Evolutionary conservation across 2,888 invertebrate genomes (phyloP).

Genomic region (Aphidius colemani): DNA sequence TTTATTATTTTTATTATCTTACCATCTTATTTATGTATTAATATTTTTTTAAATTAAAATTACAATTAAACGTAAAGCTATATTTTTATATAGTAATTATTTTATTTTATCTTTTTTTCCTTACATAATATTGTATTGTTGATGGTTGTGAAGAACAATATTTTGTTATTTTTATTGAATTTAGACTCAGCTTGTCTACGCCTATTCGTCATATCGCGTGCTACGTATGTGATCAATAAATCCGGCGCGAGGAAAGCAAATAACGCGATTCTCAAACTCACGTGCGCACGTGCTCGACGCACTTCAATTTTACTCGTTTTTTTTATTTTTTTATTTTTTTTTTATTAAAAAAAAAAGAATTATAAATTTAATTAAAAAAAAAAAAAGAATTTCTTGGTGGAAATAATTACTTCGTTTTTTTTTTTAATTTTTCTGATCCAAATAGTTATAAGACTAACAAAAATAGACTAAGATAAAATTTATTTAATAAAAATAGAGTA

Average conservation of each 20-base stretch:
- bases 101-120: not conserved
- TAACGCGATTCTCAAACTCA: conserved; percentile 29
- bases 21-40: conserved; percentile 2
- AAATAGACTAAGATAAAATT: no score
- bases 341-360: not conserved
- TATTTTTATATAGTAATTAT: conserved; percentile 4
- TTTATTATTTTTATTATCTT: conserved; percentile 1
- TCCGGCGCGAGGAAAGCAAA: conserved; percentile 48
- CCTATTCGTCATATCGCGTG: conserved; percentile 44
- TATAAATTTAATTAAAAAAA: not conserved
- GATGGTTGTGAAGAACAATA: not conserved
- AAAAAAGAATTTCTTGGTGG: not conserved
- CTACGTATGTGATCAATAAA: conserved; percentile 58
- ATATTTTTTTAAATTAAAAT: not conserved
- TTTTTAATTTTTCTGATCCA: no score
- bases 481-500: no score
- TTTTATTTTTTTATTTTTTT: not conserved
- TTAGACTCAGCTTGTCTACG: conserved; percentile 22
- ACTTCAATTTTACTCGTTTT: conserved; percentile 9
- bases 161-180: conserved; percentile 1
- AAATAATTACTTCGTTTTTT: no score
- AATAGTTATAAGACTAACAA: no score
- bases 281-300: conserved; percentile 37
- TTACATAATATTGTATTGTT: not conserved
- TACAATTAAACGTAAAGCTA: no score